Conservation (phyloP, 2,797 vertebrate genomes). For the Epinephelus malabaricus region DNA sequence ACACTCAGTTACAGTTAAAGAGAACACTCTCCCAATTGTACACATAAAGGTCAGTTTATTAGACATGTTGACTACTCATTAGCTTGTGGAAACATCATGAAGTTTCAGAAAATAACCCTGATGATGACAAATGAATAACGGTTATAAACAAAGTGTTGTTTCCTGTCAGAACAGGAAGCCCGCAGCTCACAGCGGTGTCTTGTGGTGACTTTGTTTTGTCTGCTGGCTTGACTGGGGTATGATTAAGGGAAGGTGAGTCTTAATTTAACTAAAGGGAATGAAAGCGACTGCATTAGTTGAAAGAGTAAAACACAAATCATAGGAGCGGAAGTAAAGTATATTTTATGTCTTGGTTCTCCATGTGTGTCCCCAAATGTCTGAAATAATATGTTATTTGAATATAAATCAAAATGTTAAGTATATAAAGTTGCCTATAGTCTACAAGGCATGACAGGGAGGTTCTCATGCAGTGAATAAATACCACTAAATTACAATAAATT, state of each 20-base stretch:
- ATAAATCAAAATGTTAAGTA: neutral
- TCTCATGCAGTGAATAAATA: constrained; percentile 6
- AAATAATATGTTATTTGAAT: neutral
- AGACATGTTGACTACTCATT: neutral
- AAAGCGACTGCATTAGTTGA: neutral
- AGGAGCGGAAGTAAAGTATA: neutral
- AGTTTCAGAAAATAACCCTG: neutral
- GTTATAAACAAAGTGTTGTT: too few species aligned
- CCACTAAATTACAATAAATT: neutral
- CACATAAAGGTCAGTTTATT: neutral
- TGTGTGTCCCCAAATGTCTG: neutral
- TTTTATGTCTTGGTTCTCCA: neutral
- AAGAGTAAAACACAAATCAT: neutral
- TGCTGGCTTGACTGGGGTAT: neutral
- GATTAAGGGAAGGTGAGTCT: constrained; percentile 12
- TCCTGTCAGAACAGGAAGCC: neutral
- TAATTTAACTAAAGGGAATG: neutral
- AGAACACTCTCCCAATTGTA: neutral
- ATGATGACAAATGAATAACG: neutral
- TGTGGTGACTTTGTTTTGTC: constrained; percentile 31
- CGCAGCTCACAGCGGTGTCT: neutral
- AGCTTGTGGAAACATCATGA: neutral
- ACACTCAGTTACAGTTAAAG: constrained; percentile 1
- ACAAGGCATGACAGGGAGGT: neutral
- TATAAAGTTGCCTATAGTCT: neutral